A percentile compares a stretch with the other conserved stretches of the same genome.
phyloP scores from a whole-genome alignment of 2,113 vertebrate genomes.

The Marmota flaviventris region DNA sequence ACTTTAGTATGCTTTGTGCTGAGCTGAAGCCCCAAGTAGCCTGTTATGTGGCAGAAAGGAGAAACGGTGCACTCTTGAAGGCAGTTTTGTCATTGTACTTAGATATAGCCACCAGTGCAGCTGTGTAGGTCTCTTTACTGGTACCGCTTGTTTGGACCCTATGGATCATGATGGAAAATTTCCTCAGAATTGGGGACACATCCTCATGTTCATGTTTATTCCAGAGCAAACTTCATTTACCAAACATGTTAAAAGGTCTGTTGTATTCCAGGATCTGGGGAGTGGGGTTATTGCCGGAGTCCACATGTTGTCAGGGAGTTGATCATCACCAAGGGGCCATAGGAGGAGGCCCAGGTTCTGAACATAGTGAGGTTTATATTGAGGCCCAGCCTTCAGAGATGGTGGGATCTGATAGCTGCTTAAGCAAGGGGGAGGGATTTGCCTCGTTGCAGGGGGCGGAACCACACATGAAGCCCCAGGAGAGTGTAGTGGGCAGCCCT shows the following conservation, averaged over 20 bases:
- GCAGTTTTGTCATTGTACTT: neutral
- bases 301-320: neutral
- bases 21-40: neutral
- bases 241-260: neutral
- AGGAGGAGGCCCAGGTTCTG: neutral
- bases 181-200: neutral
- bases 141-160: neutral
- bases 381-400: neutral
- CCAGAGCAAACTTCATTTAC: conserved; percentile 16
- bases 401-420: neutral
- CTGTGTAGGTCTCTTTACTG: neutral
- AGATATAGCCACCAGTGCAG: neutral
- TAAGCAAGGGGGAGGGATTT: neutral
- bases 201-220: neutral
- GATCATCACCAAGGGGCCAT: neutral
- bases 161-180: neutral
- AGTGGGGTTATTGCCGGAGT: neutral
- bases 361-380: neutral
- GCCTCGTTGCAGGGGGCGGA: neutral
- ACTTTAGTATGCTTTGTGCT: neutral
- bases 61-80: neutral
- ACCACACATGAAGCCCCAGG: neutral
- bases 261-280: neutral
- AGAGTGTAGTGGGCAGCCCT: too few relatives aligned
- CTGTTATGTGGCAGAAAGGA: neutral